Percentiles rank a stretch among this genome's conserved stretches.
phyloP scores from a whole-genome alignment of 2,888 invertebrate genomes.

The Ommatoiulus sabulosus region DNA sequence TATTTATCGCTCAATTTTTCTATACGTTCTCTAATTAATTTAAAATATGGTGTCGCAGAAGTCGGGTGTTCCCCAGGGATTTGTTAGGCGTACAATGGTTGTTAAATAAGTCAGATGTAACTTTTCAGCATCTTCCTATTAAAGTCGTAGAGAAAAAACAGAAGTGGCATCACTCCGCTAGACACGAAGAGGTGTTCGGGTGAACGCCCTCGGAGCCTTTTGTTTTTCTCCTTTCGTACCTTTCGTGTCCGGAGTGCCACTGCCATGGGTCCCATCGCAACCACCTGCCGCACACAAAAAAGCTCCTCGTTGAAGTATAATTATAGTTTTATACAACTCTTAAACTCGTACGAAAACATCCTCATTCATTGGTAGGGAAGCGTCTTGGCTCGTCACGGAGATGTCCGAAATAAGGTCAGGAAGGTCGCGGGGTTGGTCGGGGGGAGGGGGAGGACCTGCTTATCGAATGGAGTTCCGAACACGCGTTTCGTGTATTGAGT shows the following conservation, averaged over 20 bases:
- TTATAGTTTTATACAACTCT: slow-evolving; percentile 30
- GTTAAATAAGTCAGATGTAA: background rate
- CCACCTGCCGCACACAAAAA: background rate
- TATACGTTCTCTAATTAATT: too few relatives aligned
- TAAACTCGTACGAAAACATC: background rate
- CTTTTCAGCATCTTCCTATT: background rate
- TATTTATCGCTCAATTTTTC: too few relatives aligned
- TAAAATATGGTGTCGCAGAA: too few relatives aligned
- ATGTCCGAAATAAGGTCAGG: background rate
- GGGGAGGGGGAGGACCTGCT: background rate
- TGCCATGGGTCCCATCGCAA: background rate
- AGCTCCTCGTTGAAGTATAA: background rate
- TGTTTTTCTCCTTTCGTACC: background rate
- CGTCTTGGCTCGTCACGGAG: background rate
- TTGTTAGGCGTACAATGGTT: background rate
- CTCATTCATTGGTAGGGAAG: background rate
- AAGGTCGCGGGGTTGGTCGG: background rate
- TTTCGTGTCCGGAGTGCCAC: slow-evolving; percentile 4
- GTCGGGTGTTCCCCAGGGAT: background rate
- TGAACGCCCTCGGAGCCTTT: slow-evolving; percentile 17
- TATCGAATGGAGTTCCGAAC: too few relatives aligned
- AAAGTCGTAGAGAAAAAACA: background rate
- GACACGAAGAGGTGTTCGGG: background rate
- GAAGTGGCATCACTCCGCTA: background rate
- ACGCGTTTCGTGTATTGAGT: too few relatives aligned